Percentiles rank a stretch among this genome's conserved stretches.
phyloP scores from a whole-genome alignment of 2,113 vertebrate species.

The Cricetomys ansorgei region DNA sequence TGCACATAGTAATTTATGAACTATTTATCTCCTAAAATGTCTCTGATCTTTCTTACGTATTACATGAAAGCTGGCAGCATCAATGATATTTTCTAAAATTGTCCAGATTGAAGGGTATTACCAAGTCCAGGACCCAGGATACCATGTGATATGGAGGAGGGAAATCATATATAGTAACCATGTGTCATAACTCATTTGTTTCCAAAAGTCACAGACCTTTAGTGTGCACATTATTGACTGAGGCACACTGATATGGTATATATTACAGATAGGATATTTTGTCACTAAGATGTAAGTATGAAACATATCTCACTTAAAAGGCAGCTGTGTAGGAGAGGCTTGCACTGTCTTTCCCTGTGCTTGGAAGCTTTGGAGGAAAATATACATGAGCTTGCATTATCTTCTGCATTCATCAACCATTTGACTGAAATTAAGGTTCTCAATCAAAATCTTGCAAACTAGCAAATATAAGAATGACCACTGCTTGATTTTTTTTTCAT shows the following conservation, averaged over 20 bases:
- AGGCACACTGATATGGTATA: background rate
- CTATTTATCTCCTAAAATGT: background rate
- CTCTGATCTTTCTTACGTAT: constrained; percentile 6
- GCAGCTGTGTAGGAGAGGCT: background rate
- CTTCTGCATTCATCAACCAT: background rate
- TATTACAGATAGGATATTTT: background rate
- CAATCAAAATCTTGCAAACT: background rate
- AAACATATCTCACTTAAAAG: background rate
- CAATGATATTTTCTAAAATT: background rate
- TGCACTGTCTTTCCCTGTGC: background rate
- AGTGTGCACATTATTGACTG: background rate
- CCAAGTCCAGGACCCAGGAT: background rate
- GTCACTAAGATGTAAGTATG: background rate
- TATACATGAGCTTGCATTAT: background rate
- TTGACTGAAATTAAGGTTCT: background rate
- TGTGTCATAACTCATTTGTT: background rate
- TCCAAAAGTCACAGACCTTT: background rate
- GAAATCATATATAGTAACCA: background rate
- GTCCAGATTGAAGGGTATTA: background rate
- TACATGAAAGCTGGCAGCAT: background rate
- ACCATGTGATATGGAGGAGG: background rate
- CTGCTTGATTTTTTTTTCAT: constrained; percentile 3
- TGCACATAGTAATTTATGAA: background rate
- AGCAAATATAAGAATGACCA: background rate
- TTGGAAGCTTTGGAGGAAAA: background rate